Base-by-base conservation (phyloP, 2,888 invertebrate genomes). In the Netelia inedita region DNA sequence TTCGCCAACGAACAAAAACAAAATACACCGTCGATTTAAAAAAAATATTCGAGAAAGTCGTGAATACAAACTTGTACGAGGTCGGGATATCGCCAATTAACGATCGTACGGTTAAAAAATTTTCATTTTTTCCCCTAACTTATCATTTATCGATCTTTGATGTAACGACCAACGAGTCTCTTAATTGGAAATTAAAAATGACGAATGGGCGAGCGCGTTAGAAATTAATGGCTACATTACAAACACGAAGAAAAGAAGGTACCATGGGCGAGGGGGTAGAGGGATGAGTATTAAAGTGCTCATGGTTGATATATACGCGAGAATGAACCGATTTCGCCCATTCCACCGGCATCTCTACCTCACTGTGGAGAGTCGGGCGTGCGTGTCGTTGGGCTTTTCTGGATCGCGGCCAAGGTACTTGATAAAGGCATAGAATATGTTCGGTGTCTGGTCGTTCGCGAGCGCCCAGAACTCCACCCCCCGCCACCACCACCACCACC, bases 341-440 rank as follows among this genome's bases (percentile, higher is more conserved):
- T 63, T 55, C 71, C 71, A 57, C 35, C 63, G 79, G 63, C 63
- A 79, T 79, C 63, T 63, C 55, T n/a, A 65, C 50, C 71, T 46
- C 63, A 55, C 61, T 65, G 63, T 63, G 61, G 79, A 41, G 35
- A 79, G 71, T 65, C 79, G 65, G 63, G 71, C 71, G 63, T 65
- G 79, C 63, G 79, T 72, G 79, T 79, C 79, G 71, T 71, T 79
- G 63, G 43, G 71, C 63, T 65, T 79, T 79, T 53, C 79, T 79
- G 79, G 79, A 79, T 72, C 79, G 63, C 53, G 79, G 79, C 79
- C 79, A 79, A 79, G 63, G 63, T 72, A 79, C 79, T 79, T 65
- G 79, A 79, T 79, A 72, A 79, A 71, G 79, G 79, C 79, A 71
- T 63, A 72, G 61, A 79, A 79, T 79, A 79, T 79, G 79, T 65